phyloP scores from a whole-genome alignment of 2,888 invertebrate species.

The Micoletzkya japonica region DNA sequence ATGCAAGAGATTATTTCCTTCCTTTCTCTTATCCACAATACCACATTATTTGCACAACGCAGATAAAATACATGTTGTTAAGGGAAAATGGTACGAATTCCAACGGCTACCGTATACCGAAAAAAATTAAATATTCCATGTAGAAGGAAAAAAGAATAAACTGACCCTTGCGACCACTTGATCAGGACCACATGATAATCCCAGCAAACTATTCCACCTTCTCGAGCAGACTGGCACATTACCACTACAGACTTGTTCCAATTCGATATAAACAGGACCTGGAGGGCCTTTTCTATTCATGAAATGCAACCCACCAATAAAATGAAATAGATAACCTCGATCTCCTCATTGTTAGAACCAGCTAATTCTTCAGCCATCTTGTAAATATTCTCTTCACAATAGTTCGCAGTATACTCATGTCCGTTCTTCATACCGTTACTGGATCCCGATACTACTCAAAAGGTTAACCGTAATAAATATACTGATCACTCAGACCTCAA shows the following conservation, averaged over 20 bases:
- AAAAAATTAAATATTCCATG: not conserved
- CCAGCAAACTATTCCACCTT: slow-evolving; percentile 32
- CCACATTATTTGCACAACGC: too few relatives aligned
- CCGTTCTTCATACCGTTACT: slow-evolving; percentile 1
- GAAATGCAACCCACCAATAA: too few relatives aligned
- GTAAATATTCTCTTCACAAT: slow-evolving; percentile 47
- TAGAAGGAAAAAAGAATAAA: not conserved
- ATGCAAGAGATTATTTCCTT: too few relatives aligned
- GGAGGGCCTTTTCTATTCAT: not conserved
- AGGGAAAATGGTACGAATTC: too few relatives aligned
- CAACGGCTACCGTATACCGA: too few relatives aligned
- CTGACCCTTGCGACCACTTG: not conserved
- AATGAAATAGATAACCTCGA: too few relatives aligned
- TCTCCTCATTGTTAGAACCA: too few relatives aligned
- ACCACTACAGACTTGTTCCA: slow-evolving; percentile 6
- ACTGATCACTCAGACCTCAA: not conserved
- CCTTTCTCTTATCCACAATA: too few relatives aligned
- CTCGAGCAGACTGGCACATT: not conserved
- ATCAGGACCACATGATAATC: slow-evolving; percentile 48
- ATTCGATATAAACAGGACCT: slow-evolving; percentile 42
- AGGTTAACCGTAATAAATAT: not conserved
- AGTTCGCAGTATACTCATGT: slow-evolving; percentile 28
- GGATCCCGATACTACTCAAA: not conserved
- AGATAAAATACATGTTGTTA: too few relatives aligned
- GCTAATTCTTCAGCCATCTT: not conserved